Conservation (phyloP, 1,140 invertebrate species). For the Stegodyphus mimosarum region DNA sequence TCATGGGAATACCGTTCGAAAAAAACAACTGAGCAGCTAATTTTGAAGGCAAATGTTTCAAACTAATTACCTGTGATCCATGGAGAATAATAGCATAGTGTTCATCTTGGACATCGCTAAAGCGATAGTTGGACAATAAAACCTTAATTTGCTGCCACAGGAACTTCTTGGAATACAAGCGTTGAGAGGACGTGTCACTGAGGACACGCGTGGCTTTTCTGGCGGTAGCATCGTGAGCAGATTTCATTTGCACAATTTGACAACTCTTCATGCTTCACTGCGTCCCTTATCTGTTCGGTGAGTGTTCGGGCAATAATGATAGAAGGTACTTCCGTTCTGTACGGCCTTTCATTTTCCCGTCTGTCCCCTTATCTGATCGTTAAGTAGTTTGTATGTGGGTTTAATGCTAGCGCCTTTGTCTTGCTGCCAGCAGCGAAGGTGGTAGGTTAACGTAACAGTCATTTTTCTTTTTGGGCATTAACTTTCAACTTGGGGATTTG, state of each 20-base stretch:
- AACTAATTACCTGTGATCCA: no score
- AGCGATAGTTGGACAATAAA: no score
- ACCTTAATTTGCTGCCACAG: no score
- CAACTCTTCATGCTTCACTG: slow-evolving; percentile 32
- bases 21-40: no score
- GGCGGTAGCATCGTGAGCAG: slow-evolving; percentile 10
- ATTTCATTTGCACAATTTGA: slow-evolving; percentile 39
- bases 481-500: no score
- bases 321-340: slow-evolving; percentile 52
- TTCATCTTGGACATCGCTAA: no score
- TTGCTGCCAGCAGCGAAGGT: background rate
- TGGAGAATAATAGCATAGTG: no score
- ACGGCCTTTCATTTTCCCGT: slow-evolving; percentile 12
- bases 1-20: no score
- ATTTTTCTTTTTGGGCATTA: no score
- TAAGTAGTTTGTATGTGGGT: slow-evolving; percentile 58
- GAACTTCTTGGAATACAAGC: no score
- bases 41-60: no score
- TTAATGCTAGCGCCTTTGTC: slow-evolving; percentile 7
- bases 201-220: background rate
- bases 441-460: no score
- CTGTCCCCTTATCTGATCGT: slow-evolving; percentile 40
- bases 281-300: slow-evolving; percentile 29
- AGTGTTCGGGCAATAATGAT: slow-evolving; percentile 44
- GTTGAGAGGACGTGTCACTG: background rate